A percentile compares a stretch with the other conserved stretches of the same genome.
These are phyloP conservation scores for Embiotoca jacksoni DNA, from an alignment of 2,113 vertebrate species.

Conservation along the genomic window DNA sequence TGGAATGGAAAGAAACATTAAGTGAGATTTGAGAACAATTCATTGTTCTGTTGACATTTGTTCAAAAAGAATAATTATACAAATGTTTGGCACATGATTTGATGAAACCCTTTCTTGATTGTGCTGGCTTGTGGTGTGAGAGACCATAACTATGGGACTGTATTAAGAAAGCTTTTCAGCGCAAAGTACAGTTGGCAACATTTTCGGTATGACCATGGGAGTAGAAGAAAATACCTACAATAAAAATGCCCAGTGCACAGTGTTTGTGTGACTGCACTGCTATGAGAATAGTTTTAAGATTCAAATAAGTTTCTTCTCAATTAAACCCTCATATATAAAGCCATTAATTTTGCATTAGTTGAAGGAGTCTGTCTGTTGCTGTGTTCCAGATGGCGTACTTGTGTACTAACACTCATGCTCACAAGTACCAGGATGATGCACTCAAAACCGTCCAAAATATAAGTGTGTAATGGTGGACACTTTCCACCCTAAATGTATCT, in stretches of 20 bases:
- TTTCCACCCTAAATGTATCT: too few species aligned
- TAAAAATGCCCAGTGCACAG: too few species aligned
- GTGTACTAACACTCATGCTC: too few species aligned
- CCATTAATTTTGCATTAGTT: neutral
- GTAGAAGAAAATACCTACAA: neutral
- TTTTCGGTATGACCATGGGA: neutral
- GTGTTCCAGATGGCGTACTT: too few species aligned
- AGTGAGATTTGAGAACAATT: neutral
- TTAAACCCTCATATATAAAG: too few species aligned
- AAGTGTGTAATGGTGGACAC: too few species aligned
- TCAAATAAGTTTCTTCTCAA: too few species aligned
- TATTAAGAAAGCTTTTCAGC: neutral
- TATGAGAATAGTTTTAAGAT: too few species aligned
- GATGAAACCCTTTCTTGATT: slow-evolving; percentile 1
- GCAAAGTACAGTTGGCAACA: neutral
- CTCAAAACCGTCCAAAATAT: too few species aligned
- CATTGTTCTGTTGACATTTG: neutral
- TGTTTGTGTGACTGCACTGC: too few species aligned
- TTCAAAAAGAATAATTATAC: neutral
- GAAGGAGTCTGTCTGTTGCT: neutral
- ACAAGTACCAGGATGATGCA: too few species aligned
- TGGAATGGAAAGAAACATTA: neutral
- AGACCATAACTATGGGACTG: neutral
- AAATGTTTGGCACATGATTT: neutral
- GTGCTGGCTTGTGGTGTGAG: neutral